phyloP scores from a whole-genome alignment of 2,888 invertebrate species.

The Diarsia rubi region DNA sequence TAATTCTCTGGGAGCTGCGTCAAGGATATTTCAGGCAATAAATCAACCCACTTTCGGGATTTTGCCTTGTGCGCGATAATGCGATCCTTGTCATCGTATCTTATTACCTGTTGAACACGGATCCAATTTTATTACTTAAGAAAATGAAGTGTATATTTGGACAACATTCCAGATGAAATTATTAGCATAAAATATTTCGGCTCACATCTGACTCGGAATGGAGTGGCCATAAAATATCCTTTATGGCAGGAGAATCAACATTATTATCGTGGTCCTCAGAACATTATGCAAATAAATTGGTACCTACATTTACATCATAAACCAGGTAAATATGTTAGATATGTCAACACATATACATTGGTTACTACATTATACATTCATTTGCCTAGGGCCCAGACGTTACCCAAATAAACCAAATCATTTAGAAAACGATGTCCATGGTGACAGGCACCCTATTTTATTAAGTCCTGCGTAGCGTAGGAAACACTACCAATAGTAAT shows the following conservation, averaged over 20 bases:
- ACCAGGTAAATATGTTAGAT: conserved; percentile 34
- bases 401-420: not conserved
- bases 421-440: not conserved
- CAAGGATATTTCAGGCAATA: conserved; percentile 80
- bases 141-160: conserved; percentile 66
- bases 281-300: conserved; percentile 38
- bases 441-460: not conserved
- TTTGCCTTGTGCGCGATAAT: conserved; percentile 80
- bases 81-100: conserved; percentile 83
- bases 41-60: conserved; percentile 82
- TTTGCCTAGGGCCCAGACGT: not conserved
- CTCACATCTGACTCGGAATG: conserved; percentile 3
- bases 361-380: not conserved
- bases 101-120: conserved; percentile 84
- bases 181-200: conserved; percentile 45
- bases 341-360: conserved; percentile 17
- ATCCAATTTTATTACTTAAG: conserved; percentile 74
- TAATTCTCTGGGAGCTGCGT: conserved; percentile 74
- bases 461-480: not conserved
- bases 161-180: conserved; percentile 45
- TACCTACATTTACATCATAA: conserved; percentile 16
- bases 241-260: conserved; percentile 35
- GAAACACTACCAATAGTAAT: not conserved
- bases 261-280: conserved; percentile 38
- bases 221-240: conserved; percentile 41